Percentiles rank a stretch among this genome's conserved stretches.
Conservation (phyloP, 2,113 vertebrate species). For the Sinocyclocheilus anshuiensis region DNA sequence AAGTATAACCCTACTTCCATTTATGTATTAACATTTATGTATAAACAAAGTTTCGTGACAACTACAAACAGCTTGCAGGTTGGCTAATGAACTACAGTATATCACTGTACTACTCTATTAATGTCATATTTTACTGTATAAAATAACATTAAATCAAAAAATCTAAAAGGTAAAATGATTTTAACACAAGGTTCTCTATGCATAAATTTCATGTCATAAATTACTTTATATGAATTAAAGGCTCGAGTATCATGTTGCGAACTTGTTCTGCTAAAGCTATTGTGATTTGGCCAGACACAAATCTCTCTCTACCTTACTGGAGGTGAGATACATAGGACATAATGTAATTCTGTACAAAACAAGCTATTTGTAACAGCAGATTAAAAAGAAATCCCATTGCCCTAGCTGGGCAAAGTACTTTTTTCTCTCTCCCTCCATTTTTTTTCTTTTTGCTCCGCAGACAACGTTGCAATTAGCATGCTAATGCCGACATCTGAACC, state of each 20-base stretch:
- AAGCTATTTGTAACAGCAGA: conserved; percentile 45
- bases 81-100: no score
- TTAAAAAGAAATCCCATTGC: conserved; percentile 48
- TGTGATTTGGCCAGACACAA: conserved; percentile 15
- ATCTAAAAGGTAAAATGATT: no score
- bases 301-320: conserved; percentile 32
- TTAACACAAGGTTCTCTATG: no score
- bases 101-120: no score
- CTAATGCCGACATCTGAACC: conserved; percentile 67
- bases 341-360: conserved; percentile 59
- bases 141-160: no score
- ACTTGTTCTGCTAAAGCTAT: conserved; percentile 41
- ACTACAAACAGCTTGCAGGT: no score
- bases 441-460: conserved; percentile 49
- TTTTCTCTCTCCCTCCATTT: not conserved
- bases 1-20: no score
- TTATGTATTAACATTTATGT: no score
- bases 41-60: no score
- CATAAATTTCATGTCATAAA: not conserved
- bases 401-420: conserved; percentile 56
- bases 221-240: not conserved
- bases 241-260: not conserved
- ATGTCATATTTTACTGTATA: no score
- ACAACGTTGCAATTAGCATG: conserved; percentile 70
- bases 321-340: conserved; percentile 43